phyloP scores from a whole-genome alignment of 2,888 invertebrate species.

The Melieria omissa region DNA sequence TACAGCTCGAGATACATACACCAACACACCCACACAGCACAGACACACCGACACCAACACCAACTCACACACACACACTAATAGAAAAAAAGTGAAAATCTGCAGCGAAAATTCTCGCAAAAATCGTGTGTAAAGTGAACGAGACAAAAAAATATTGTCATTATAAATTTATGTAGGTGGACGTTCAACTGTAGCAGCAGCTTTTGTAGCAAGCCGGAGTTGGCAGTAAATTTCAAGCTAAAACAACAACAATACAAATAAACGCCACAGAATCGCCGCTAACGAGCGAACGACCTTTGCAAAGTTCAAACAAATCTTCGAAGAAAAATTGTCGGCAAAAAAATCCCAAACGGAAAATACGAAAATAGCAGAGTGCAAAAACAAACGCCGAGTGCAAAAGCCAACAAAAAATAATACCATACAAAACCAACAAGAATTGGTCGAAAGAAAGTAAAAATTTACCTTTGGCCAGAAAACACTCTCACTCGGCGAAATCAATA shows the following conservation, averaged over 20 bases:
- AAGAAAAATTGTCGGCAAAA: too few relatives aligned
- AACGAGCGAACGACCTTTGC: neutral
- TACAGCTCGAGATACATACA: conserved; percentile 25
- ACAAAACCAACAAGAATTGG: too few relatives aligned
- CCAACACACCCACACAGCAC: conserved; percentile 9
- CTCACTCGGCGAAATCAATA: neutral
- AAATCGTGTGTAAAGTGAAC: neutral
- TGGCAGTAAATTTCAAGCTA: too few relatives aligned
- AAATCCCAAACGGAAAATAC: neutral
- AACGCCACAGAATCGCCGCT: too few relatives aligned
- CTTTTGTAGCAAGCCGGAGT: neutral
- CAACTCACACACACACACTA: neutral
- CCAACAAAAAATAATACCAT: neutral
- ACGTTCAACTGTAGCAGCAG: neutral
- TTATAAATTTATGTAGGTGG: neutral
- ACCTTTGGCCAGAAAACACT: neutral
- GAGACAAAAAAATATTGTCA: neutral
- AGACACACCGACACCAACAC: conserved; percentile 3
- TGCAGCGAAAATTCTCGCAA: neutral
- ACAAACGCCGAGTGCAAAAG: neutral
- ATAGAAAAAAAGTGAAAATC: neutral
- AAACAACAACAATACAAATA: too few relatives aligned
- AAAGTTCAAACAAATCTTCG: neutral
- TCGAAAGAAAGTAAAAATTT: too few relatives aligned
- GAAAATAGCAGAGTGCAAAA: neutral